Percentiles rank a stretch among this genome's conserved stretches.
phyloP scores from a whole-genome alignment of 1,140 invertebrate genomes.

The Fopius arisanus region DNA sequence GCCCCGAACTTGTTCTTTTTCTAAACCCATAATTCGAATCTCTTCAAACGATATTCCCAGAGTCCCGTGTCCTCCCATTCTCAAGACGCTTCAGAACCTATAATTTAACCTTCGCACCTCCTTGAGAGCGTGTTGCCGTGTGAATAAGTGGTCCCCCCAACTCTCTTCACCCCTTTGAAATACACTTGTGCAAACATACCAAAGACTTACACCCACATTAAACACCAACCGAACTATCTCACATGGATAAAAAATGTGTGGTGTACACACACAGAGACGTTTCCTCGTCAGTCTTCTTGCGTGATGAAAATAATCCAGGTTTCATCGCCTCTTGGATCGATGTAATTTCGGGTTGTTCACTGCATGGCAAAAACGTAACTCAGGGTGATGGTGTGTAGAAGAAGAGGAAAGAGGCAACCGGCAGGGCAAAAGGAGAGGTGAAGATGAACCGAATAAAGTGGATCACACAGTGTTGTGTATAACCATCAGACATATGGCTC shows the following conservation, averaged over 20 bases:
- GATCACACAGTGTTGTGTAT: not conserved
- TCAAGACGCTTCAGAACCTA: conserved; percentile 20
- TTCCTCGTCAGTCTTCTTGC: conserved; percentile 26
- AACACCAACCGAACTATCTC: not conserved
- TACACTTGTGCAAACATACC: conserved; percentile 32
- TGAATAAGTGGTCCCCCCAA: conserved; percentile 27
- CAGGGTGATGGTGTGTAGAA: not conserved
- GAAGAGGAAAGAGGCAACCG: not conserved
- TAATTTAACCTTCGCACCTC: conserved; percentile 34
- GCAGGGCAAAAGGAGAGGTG: not conserved
- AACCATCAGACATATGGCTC: conserved; percentile 39
- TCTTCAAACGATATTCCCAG: conserved; percentile 20
- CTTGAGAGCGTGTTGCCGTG: conserved; percentile 28
- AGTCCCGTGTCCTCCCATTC: conserved; percentile 30
- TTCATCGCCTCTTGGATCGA: conserved; percentile 32
- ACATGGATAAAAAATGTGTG: conserved; percentile 6
- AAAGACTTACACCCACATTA: conserved; percentile 24
- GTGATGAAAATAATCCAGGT: conserved; percentile 34
- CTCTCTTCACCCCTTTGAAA: not conserved
- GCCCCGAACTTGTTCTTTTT: not conserved
- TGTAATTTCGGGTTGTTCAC: conserved; percentile 35
- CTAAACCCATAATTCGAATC: conserved; percentile 30
- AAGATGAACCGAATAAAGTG: not conserved
- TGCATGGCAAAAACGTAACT: conserved; percentile 26
- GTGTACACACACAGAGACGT: not conserved